Evolutionary conservation across 2,888 invertebrate species (phyloP), one percentile per base, ranked within the genome.

Genomic region (Bhutanitis thaidina): DNA sequence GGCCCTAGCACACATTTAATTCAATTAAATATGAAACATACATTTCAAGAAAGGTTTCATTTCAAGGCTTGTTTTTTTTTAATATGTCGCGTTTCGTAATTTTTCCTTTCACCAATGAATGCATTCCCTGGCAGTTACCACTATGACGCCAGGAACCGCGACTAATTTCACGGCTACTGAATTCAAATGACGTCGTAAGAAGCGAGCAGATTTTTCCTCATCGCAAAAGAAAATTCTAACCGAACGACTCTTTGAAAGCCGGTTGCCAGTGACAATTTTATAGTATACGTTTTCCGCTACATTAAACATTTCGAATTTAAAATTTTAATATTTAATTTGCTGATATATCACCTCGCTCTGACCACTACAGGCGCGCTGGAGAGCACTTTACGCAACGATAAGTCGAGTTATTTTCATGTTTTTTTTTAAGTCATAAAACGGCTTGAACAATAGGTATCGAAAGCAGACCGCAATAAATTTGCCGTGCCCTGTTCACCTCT

Each of bases 381-480:
- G 54, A 54, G 57, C 59, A 57, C 59, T 60, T 60, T 66, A 62
- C 34, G 61, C 57, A 51, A 58, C 60, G 67, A 70, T 74, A 75
- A 73, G 69, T 68, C 61, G 59, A 58, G 58, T 68, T 74, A 74
- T 83, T 80, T 79, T 73, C 72, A 72, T 77, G 64, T 72, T 77
- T 64, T 61, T 58, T 60, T 83, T 80, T 68, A 80, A 77, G 67
- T 77, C 76, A 70, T 82, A 83, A 84, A 81, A 67, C 64, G 61
- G 65, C 74, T 75, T 77, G 64, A 71, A 87, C 86, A 87, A 88
- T 84, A 80, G 80, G 81, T 81, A 83, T 87, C 84, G 80, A 82
- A 78, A 80, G 74, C 88, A 84, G 83, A 76, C 86, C 80, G 80
- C 78, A 74, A 88, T 89, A 89, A 88, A 88, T 88, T 78, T 69